phyloP scores from a whole-genome alignment of 2,797 vertebrate genomes.

The Sebastes variabilis region DNA sequence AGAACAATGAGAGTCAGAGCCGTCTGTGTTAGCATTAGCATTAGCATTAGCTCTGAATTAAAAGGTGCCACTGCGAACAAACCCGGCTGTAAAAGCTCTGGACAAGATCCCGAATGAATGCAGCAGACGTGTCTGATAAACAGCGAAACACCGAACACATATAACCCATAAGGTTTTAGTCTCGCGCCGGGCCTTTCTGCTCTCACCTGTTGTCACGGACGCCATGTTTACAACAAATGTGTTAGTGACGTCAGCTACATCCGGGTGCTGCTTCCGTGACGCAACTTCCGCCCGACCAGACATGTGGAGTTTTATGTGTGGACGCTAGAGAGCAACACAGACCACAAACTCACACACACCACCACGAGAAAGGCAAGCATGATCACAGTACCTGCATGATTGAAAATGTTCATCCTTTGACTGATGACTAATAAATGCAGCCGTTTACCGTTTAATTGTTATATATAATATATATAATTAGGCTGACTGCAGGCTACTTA shows the following conservation, averaged over 20 bases:
- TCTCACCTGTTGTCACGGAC: slow-evolving; percentile 86
- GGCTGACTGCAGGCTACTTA: no score
- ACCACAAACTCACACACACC: not conserved
- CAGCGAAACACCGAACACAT: rapidly evolving
- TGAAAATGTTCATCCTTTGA: not conserved
- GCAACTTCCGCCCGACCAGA: slow-evolving; percentile 52
- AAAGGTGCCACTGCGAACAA: not conserved
- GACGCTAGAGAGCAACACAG: slow-evolving; percentile 65
- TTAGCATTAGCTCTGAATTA: slow-evolving; percentile 25
- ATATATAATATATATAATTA: no score
- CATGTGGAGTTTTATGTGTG: not conserved
- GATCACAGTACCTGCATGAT: not conserved
- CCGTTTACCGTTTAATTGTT: not conserved
- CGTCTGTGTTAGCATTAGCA: slow-evolving; percentile 23
- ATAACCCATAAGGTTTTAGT: no score
- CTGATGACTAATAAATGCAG: not conserved
- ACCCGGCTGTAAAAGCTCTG: rapidly evolving
- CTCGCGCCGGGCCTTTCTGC: slow-evolving; percentile 39
- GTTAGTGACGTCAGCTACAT: slow-evolving; percentile 49
- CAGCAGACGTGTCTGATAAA: rapidly evolving
- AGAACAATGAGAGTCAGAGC: rapidly evolving
- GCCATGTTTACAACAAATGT: slow-evolving; percentile 79
- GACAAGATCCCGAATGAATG: rapidly evolving
- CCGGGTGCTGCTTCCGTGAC: slow-evolving; percentile 48
- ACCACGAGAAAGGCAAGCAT: rapidly evolving